Conservation (phyloP, 2,888 invertebrate genomes). For the Aphidius colemani region DNA sequence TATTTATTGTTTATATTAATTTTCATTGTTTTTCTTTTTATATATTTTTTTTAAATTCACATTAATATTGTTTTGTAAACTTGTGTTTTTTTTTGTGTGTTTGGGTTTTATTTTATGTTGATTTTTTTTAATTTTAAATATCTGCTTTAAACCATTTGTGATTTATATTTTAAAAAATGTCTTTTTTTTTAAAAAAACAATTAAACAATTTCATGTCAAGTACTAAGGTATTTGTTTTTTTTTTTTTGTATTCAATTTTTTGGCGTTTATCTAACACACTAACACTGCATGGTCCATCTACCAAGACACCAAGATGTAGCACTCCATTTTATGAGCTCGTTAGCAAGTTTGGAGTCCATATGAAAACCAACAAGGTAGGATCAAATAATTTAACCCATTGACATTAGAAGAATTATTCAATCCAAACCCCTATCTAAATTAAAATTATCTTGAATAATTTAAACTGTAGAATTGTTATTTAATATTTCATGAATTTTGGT, state of each 20-base stretch:
- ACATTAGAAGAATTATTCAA: slow-evolving; percentile 5
- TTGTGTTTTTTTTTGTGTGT: slow-evolving; percentile 5
- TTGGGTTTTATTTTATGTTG: neutral
- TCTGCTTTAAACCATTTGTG: neutral
- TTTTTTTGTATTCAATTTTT: slow-evolving; percentile 4
- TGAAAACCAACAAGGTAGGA: slow-evolving; percentile 51
- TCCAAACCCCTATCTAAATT: too few species aligned
- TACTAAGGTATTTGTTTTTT: neutral
- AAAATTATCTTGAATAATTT: too few species aligned
- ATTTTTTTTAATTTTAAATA: neutral
- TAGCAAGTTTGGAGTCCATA: slow-evolving; percentile 51
- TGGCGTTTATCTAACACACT: slow-evolving; percentile 46
- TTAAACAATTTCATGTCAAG: neutral
- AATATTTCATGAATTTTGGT: too few species aligned
- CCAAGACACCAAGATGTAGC: slow-evolving; percentile 53
- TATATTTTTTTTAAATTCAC: slow-evolving; percentile 6
- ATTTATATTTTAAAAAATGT: neutral
- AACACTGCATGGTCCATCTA: slow-evolving; percentile 53
- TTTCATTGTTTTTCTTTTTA: neutral
- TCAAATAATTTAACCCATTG: slow-evolving; percentile 31
- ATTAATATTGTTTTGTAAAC: slow-evolving; percentile 3
- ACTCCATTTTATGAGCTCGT: slow-evolving; percentile 53
- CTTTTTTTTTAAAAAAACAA: neutral
- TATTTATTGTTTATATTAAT: neutral
- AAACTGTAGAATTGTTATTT: too few species aligned